Evolutionary conservation across 2,113 vertebrate genomes (phyloP).

Genomic region (Hippocampus guttulatus): DNA sequence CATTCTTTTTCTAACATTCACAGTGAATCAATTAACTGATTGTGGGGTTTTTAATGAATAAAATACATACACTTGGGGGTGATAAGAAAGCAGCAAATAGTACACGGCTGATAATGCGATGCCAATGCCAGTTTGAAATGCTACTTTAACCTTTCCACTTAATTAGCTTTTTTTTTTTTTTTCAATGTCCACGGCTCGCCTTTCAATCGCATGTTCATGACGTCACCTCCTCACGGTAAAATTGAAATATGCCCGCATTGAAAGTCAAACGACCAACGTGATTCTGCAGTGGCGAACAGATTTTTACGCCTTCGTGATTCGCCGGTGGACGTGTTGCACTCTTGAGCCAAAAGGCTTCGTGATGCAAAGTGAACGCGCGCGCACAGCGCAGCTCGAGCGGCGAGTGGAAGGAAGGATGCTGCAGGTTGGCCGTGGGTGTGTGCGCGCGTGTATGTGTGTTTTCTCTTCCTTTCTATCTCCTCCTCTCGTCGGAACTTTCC

Average conservation of each 20-base stretch:
- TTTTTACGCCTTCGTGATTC: not conserved
- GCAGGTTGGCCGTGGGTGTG: not conserved
- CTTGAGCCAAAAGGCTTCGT: not conserved
- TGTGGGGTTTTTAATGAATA: no score
- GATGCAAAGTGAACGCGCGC: not conserved
- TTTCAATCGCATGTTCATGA: not conserved
- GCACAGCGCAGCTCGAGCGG: not conserved
- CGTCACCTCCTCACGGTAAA: not conserved
- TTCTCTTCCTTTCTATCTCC: not conserved
- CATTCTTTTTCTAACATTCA: not conserved
- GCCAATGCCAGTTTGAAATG: no score
- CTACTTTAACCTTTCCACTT: no score
- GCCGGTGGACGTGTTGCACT: not conserved
- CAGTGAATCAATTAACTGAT: no score
- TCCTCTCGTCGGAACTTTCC: slow-evolving; percentile 38
- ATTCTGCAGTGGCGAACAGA: not conserved
- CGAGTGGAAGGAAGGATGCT: not conserved
- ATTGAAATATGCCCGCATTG: not conserved
- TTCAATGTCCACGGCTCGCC: not conserved
- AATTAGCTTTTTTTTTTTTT: not conserved
- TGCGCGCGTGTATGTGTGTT: not conserved
- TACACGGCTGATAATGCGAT: not conserved
- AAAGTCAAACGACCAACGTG: not conserved
- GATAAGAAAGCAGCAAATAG: not conserved
- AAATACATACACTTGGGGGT: not conserved